Evolutionary conservation across 2,797 vertebrate species (phyloP).

Genomic region (Sebastes ruberrimus): DNA sequence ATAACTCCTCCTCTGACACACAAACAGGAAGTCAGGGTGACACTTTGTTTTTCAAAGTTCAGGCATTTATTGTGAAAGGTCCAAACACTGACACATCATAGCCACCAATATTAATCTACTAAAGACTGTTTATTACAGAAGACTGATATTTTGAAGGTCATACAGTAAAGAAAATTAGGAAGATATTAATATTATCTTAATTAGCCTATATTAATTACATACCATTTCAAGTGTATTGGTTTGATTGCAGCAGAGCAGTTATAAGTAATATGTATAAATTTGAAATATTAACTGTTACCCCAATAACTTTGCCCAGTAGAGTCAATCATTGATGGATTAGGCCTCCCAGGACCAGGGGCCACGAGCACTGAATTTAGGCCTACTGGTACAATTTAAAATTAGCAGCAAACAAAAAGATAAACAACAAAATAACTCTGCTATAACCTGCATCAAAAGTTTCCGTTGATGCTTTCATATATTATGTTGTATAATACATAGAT

Average conservation of each 20-base stretch:
- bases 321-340: not conserved
- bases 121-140: not conserved
- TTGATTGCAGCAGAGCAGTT: no score
- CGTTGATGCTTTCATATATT: not conserved
- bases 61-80: not conserved
- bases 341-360: not conserved
- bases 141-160: not conserved
- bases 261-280: no score
- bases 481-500: not conserved
- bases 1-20: conserved; percentile 31
- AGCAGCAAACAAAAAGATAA: not conserved
- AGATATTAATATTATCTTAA: not conserved
- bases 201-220: not conserved
- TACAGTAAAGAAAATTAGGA: not conserved
- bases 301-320: not conserved
- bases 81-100: no score
- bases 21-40: conserved; percentile 34
- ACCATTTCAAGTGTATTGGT: no score
- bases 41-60: not conserved
- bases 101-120: not conserved
- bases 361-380: not conserved
- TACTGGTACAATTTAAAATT: not conserved
- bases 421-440: not conserved
- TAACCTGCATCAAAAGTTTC: not conserved
- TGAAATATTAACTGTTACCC: no score